These are phyloP conservation scores for Acronicta leporina DNA, from an alignment of 2,888 invertebrate species.

Conservation along the genomic window DNA sequence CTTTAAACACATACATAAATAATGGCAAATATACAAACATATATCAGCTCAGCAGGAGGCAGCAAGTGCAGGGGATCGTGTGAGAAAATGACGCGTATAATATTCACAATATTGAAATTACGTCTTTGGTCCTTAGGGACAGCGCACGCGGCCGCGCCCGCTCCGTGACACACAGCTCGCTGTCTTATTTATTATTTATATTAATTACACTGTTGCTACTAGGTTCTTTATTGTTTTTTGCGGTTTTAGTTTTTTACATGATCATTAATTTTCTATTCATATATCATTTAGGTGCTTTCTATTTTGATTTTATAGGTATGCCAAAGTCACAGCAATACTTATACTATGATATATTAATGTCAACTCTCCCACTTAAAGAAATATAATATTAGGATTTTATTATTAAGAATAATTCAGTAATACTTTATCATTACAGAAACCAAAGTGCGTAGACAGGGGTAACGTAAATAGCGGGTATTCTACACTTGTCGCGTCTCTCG, in stretches of 20 bases:
- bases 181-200: slow-evolving; percentile 83
- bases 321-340: no score
- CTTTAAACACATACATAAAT: not conserved
- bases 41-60: slow-evolving; percentile 61
- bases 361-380: not conserved
- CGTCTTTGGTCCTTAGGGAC: slow-evolving; percentile 67
- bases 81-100: slow-evolving; percentile 82
- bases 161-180: slow-evolving; percentile 63
- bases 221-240: slow-evolving; percentile 53
- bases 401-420: slow-evolving; percentile 17
- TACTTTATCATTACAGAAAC: slow-evolving; percentile 47
- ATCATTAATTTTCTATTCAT: slow-evolving; percentile 19
- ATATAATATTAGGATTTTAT: no score
- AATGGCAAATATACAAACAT: slow-evolving; percentile 27
- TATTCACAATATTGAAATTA: slow-evolving; percentile 81
- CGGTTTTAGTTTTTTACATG: slow-evolving; percentile 24
- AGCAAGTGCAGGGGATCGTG: slow-evolving; percentile 68
- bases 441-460: slow-evolving; percentile 51
- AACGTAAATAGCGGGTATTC: slow-evolving; percentile 60
- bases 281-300: not conserved
- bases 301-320: no score
- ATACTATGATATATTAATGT: not conserved
- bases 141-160: slow-evolving; percentile 64
- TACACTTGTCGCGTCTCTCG: slow-evolving; percentile 57
- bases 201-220: slow-evolving; percentile 74